These are phyloP conservation scores for Turnix velox DNA, from an alignment of 2,113 vertebrate species.

Conservation along the genomic window DNA sequence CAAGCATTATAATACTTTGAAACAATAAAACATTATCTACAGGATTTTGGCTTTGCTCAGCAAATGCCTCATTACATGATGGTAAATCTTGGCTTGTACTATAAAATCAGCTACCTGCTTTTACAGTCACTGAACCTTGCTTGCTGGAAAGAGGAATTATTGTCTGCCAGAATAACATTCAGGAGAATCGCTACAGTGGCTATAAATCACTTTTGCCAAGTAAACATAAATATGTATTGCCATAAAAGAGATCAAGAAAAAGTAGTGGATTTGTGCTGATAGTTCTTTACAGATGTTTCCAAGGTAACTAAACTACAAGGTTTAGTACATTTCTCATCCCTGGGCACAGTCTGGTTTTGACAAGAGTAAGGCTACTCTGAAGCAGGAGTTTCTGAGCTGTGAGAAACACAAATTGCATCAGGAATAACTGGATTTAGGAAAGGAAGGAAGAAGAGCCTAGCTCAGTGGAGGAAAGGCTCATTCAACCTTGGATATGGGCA, in stretches of 20 bases:
- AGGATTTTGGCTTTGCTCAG: neutral
- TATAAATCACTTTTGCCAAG: neutral
- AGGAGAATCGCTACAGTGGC: neutral
- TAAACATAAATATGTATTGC: conserved; percentile 30
- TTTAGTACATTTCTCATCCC: conserved; percentile 49
- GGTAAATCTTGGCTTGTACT: neutral
- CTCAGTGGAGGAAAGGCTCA: neutral
- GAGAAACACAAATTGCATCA: neutral
- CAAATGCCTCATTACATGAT: neutral
- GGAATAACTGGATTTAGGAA: neutral
- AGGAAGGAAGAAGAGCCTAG: neutral
- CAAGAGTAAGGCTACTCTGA: neutral
- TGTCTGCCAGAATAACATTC: neutral
- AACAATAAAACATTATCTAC: neutral
- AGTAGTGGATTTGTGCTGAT: conserved; percentile 6
- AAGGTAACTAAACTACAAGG: conserved; percentile 66
- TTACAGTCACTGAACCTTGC: neutral
- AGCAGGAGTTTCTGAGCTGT: neutral
- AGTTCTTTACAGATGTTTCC: conserved; percentile 65
- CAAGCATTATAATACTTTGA: neutral
- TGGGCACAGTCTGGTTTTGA: conserved; percentile 20
- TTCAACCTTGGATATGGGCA: accelerated
- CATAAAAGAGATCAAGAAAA: conserved; percentile 29
- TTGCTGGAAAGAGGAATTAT: neutral
- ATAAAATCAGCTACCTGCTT: neutral